phyloP scores from a whole-genome alignment of 1,140 invertebrate species.

The Drosophila carrolli region DNA sequence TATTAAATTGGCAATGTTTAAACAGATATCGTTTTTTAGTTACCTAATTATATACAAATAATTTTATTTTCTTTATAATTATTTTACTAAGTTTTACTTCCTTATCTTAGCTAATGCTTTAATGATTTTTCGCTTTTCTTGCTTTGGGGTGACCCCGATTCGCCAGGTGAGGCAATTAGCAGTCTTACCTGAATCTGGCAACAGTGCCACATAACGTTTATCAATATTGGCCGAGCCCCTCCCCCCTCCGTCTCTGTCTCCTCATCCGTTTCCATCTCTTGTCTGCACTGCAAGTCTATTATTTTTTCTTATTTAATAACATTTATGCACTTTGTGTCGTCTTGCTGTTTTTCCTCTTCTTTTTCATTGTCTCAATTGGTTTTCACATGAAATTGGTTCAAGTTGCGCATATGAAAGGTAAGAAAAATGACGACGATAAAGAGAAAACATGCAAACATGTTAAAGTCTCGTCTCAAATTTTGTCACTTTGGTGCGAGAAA shows the following conservation, averaged over 20 bases:
- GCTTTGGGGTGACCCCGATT: constrained; percentile 36
- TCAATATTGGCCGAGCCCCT: constrained; percentile 40
- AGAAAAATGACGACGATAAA: constrained; percentile 1
- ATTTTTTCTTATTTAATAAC: constrained; percentile 12
- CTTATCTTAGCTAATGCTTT: not conserved
- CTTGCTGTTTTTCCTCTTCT: constrained; percentile 6
- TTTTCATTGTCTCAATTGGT: constrained; percentile 8
- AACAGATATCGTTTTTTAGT: too few species aligned
- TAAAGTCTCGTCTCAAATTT: constrained; percentile 2
- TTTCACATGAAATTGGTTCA: constrained; percentile 38
- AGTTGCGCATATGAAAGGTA: constrained; percentile 1
- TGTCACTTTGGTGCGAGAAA: not conserved
- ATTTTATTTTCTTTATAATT: not conserved
- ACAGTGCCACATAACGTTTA: constrained; percentile 45
- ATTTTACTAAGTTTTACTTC: not conserved
- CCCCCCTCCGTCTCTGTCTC: not conserved
- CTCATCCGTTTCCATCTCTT: not conserved
- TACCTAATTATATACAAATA: too few species aligned
- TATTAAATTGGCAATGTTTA: too few species aligned
- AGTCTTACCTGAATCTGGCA: constrained; percentile 12
- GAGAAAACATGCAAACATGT: not conserved
- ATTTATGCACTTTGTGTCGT: constrained; percentile 4
- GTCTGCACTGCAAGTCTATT: not conserved
- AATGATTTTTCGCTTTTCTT: constrained; percentile 16
- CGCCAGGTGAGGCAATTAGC: constrained; percentile 30